A percentile compares a stretch with the other conserved stretches of the same genome.
phyloP scores from a whole-genome alignment of 2,113 vertebrate species.

The Rhegmatorhina hoffmannsi region DNA sequence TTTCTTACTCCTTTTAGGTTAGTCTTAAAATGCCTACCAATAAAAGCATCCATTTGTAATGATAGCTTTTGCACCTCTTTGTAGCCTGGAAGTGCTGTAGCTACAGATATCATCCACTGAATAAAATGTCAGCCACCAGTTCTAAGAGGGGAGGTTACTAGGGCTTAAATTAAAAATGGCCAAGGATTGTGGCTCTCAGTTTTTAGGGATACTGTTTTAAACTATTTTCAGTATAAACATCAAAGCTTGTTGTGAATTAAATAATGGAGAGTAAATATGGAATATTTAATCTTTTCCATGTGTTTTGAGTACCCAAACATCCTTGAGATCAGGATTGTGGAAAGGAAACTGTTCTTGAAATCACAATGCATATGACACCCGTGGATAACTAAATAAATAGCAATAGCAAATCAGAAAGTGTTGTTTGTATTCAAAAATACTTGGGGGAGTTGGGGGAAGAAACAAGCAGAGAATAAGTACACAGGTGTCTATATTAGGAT shows the following conservation, averaged over 20 bases:
- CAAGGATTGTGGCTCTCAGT: neutral
- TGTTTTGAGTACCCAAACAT: neutral
- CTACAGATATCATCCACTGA: neutral
- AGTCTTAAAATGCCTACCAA: neutral
- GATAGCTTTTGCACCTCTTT: neutral
- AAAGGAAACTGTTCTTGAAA: neutral
- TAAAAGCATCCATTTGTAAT: constrained; percentile 4
- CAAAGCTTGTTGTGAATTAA: neutral
- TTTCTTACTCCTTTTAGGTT: neutral
- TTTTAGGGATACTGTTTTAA: neutral
- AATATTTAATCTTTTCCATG: neutral
- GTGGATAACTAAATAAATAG: neutral
- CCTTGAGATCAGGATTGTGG: neutral
- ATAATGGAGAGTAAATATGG: neutral
- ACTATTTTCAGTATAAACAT: fast-evolving
- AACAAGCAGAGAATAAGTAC: neutral
- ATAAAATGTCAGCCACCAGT: neutral
- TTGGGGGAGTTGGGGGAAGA: neutral
- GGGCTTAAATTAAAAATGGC: neutral
- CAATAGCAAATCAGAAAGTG: neutral
- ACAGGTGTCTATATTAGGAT: neutral
- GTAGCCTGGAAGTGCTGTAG: neutral
- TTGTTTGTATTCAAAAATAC: neutral
- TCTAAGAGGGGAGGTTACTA: neutral
- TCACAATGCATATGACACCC: neutral